phyloP scores from a whole-genome alignment of 2,113 vertebrate genomes.

The Callipepla squamata region DNA sequence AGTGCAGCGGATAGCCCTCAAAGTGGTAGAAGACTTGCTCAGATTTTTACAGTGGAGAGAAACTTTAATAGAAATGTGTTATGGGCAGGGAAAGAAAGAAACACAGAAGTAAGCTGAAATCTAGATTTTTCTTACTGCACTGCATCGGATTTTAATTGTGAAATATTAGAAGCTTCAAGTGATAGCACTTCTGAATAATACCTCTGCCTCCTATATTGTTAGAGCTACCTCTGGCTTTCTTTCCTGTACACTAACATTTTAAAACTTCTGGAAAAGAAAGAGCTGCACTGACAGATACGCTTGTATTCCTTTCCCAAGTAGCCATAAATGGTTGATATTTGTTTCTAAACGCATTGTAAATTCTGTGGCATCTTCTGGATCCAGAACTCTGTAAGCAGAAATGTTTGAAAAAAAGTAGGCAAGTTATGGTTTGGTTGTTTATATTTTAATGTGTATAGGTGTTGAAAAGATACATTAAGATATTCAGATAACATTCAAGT shows the following conservation, averaged over 20 bases:
- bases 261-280: not conserved
- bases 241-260: not conserved
- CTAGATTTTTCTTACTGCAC: not conserved
- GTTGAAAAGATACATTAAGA: not conserved
- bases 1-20: not conserved
- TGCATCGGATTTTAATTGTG: not conserved
- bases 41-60: not conserved
- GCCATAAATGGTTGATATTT: accelerated
- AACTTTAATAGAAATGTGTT: not conserved
- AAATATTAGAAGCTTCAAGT: not conserved
- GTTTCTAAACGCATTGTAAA: not conserved
- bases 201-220: not conserved
- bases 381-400: not conserved
- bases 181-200: not conserved
- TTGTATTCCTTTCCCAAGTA: not conserved
- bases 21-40: not conserved
- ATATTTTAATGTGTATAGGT: not conserved
- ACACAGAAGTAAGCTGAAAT: not conserved
- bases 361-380: not conserved
- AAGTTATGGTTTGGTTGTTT: not conserved
- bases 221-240: not conserved
- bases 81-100: not conserved
- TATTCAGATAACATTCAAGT: not conserved
- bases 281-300: not conserved
- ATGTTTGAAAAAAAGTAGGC: not conserved